Percentiles rank a stretch among this genome's conserved stretches.
phyloP scores from a whole-genome alignment of 2,113 vertebrate genomes.

The Megalops atlanticus region DNA sequence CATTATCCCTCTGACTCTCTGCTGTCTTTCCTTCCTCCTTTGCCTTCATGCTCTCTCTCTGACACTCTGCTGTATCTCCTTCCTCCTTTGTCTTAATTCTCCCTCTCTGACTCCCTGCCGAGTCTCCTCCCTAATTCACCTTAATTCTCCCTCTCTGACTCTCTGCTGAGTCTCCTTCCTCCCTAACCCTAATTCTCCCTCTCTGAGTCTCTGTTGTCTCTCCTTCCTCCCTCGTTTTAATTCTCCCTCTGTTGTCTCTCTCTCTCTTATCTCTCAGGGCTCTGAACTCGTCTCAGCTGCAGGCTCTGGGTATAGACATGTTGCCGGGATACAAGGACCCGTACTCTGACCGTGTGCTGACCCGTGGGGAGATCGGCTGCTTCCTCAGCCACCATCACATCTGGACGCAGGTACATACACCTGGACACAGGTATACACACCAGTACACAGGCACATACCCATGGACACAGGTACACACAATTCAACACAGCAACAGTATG shows the following conservation, averaged over 20 bases:
- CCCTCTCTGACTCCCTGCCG: no score
- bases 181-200: neutral
- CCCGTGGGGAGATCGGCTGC: slow-evolving; percentile 85
- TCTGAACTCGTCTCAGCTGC: slow-evolving; percentile 80
- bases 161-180: no score
- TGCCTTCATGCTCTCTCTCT: no score
- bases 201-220: neutral
- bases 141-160: no score
- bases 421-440: neutral
- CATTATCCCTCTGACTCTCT: no score
- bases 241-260: accelerated
- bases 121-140: no score
- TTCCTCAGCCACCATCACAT: slow-evolving; percentile 87
- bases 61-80: no score
- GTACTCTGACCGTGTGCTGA: slow-evolving; percentile 80
- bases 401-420: slow-evolving; percentile 79
- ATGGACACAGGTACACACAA: neutral
- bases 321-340: slow-evolving; percentile 83
- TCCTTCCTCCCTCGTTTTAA: slow-evolving; percentile 1
- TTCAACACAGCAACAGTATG: neutral
- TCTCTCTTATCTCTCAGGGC: slow-evolving; percentile 63
- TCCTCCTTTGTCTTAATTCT: no score
- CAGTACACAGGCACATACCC: neutral
- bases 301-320: slow-evolving; percentile 80
- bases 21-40: no score